These are phyloP conservation scores for Cosmia pyralina DNA, from an alignment of 2,888 invertebrate species.

Conservation along the genomic window DNA sequence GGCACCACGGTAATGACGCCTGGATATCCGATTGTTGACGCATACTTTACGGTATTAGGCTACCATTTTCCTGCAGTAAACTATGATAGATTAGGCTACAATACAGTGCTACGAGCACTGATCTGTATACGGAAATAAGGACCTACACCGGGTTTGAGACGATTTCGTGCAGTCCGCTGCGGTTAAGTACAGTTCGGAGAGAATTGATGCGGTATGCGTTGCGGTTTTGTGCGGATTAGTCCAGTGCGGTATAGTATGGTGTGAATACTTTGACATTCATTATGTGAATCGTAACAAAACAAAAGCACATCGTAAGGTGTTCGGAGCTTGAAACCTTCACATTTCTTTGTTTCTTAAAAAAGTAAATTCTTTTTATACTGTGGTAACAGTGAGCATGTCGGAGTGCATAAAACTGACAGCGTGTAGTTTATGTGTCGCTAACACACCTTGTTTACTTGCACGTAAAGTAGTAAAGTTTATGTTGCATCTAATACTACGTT, in stretches of 20 bases:
- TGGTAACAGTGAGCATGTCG: neutral
- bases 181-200: neutral
- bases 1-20: neutral
- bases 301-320: neutral
- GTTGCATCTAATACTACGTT: neutral
- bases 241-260: neutral
- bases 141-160: neutral
- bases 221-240: neutral
- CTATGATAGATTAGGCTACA: slow-evolving; percentile 5
- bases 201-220: neutral
- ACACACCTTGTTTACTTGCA: slow-evolving; percentile 6
- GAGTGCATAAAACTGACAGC: slow-evolving; percentile 18
- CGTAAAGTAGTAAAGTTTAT: slow-evolving; percentile 8
- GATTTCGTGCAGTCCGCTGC: neutral
- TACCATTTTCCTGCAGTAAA: neutral
- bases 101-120: neutral
- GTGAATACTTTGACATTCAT: neutral
- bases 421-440: slow-evolving; percentile 10
- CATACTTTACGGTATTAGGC: neutral
- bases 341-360: neutral
- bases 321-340: neutral
- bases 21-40: neutral
- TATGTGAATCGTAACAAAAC: neutral
- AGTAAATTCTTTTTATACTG: too few relatives aligned
- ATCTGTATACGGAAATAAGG: too few relatives aligned